These are phyloP conservation scores for Pristionchus japonicus DNA, from an alignment of 2,888 invertebrate genomes.

Conservation along the genomic window DNA sequence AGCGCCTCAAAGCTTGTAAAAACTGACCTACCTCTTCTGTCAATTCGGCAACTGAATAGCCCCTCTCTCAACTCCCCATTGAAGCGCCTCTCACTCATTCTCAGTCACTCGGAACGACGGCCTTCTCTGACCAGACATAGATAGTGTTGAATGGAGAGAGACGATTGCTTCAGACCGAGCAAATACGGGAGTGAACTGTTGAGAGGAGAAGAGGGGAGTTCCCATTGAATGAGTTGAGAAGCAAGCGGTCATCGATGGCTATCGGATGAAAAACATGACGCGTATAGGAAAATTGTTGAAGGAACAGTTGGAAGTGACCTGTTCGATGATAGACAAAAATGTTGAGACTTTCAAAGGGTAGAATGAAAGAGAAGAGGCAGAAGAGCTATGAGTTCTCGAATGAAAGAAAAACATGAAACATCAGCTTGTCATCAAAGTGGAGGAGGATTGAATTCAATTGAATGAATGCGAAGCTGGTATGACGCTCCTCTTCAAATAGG, in stretches of 20 bases:
- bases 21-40: background rate
- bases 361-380: too few relatives aligned
- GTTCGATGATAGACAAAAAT: too few relatives aligned
- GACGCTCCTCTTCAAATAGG: background rate
- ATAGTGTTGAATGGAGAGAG: too few relatives aligned
- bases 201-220: background rate
- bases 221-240: background rate
- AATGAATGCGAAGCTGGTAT: background rate
- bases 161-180: too few relatives aligned
- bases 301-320: too few relatives aligned
- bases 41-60: background rate
- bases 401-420: too few relatives aligned
- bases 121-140: too few relatives aligned
- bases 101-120: constrained; percentile 39
- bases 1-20: background rate
- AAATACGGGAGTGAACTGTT: constrained; percentile 35
- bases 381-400: too few relatives aligned
- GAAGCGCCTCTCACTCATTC: constrained; percentile 22
- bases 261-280: background rate
- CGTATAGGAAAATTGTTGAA: background rate
- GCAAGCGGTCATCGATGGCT: background rate
- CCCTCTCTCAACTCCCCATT: background rate
- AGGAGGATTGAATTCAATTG: background rate
- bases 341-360: too few relatives aligned
- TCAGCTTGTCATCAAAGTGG: too few relatives aligned